Evolutionary conservation across 2,888 invertebrate species (phyloP).

Genomic region (Pecten maximus): DNA sequence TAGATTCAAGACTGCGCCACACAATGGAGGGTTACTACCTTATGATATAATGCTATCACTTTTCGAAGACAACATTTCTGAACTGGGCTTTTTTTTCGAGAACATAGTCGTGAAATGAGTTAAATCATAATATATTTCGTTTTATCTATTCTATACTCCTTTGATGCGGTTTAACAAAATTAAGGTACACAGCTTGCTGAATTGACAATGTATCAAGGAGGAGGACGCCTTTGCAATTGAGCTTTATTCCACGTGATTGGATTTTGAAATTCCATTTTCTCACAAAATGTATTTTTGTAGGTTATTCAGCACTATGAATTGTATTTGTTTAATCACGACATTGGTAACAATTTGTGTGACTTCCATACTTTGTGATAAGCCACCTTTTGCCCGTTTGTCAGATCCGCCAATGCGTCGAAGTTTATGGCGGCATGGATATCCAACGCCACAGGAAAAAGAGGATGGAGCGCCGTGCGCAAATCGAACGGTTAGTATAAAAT

Average conservation of each 20-base stretch:
- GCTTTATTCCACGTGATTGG: neutral
- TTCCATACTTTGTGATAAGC: neutral
- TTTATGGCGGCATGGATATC: conserved; percentile 3
- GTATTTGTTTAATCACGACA: neutral
- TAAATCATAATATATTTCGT: neutral
- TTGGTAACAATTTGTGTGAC: neutral
- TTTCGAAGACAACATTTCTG: neutral
- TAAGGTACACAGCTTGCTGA: neutral
- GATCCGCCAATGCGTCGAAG: neutral
- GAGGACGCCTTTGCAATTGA: neutral
- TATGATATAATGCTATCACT: neutral
- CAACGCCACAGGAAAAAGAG: neutral
- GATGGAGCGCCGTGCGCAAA: neutral
- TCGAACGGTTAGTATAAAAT: neutral
- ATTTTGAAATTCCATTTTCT: conserved; percentile 21
- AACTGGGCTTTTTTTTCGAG: neutral
- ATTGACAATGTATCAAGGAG: neutral
- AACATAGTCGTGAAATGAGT: neutral
- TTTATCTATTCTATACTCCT: neutral
- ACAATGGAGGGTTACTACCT: neutral
- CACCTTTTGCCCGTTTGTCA: neutral
- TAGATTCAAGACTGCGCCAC: neutral
- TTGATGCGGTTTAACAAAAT: neutral
- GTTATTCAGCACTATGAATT: neutral
- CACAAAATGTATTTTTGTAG: neutral